Conservation (phyloP, 2,888 invertebrate genomes). For the Amitus sp. region DNA sequence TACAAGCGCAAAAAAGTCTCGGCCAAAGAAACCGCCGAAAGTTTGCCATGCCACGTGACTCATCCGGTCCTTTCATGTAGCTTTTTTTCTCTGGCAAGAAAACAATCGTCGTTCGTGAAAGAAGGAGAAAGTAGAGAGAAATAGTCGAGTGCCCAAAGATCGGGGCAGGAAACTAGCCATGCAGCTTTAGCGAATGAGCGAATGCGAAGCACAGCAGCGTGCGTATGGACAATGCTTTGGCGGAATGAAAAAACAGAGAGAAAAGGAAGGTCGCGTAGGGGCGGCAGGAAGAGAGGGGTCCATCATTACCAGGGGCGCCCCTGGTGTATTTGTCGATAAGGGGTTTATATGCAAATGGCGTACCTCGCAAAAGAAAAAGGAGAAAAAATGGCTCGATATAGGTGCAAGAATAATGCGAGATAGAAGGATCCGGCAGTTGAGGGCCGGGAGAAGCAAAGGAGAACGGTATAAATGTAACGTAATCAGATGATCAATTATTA, state of each 20-base stretch:
- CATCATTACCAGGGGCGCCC: constrained; percentile 61
- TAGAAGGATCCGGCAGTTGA: constrained; percentile 25
- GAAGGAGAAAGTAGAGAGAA: constrained; percentile 49
- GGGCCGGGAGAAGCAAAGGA: constrained; percentile 41
- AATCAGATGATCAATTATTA: constrained; percentile 66
- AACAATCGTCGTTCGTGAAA: constrained; percentile 39
- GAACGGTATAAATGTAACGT: constrained; percentile 60
- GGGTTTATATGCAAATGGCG: constrained; percentile 63
- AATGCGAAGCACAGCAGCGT: constrained; percentile 41
- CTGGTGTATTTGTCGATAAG: constrained; percentile 63
- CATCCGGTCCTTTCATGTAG: constrained; percentile 17
- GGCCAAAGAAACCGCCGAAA: neutral
- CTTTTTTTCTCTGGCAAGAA: constrained; percentile 36
- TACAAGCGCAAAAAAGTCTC: neutral
- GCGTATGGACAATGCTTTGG: constrained; percentile 52
- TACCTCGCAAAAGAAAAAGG: constrained; percentile 45
- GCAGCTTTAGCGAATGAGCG: constrained; percentile 54
- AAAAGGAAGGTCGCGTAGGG: constrained; percentile 40
- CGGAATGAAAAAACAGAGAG: constrained; percentile 48
- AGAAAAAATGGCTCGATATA: constrained; percentile 57
- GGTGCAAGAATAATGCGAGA: constrained; percentile 55
- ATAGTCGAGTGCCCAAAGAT: constrained; percentile 22
- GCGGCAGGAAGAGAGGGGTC: constrained; percentile 42
- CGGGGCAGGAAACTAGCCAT: constrained; percentile 46
- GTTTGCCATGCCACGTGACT: constrained; percentile 1